phyloP scores from a whole-genome alignment of 23 tunicate species.

The Trididemnum nubilum region DNA sequence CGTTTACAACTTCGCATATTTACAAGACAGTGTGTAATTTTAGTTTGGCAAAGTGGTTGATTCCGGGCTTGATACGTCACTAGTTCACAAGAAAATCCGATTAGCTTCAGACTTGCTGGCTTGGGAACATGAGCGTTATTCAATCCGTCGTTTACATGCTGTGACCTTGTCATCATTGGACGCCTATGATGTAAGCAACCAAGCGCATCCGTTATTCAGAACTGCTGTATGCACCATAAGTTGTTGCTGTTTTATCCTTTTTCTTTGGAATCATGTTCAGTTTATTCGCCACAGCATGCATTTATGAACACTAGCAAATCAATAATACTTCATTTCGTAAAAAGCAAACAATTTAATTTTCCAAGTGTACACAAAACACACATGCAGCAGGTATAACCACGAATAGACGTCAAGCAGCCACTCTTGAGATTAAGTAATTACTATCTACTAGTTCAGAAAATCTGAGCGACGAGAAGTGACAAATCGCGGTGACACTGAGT shows the following conservation, averaged over 20 bases:
- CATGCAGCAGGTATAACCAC: too few species aligned
- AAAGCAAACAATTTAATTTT: too few species aligned
- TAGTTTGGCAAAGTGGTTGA: slow-evolving; percentile 9
- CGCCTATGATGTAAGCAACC: slow-evolving; percentile 59
- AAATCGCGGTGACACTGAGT: too few species aligned
- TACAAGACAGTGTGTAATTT: too few species aligned
- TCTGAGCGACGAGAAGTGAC: too few species aligned
- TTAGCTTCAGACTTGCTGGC: slow-evolving; percentile 65
- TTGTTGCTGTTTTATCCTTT: neutral
- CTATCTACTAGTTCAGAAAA: too few species aligned
- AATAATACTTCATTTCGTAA: too few species aligned
- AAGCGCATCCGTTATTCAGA: neutral
- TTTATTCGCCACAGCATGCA: neutral
- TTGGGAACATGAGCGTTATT: slow-evolving; percentile 90
- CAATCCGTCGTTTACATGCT: slow-evolving; percentile 79
- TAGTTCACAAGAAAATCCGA: slow-evolving; percentile 88
- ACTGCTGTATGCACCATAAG: neutral
- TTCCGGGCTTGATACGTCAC: slow-evolving; percentile 42
- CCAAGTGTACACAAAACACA: too few species aligned
- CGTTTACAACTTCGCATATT: too few species aligned
- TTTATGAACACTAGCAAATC: neutral
- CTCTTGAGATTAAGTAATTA: too few species aligned
- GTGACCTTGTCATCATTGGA: slow-evolving; percentile 73
- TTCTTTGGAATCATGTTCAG: neutral
- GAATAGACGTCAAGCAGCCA: too few species aligned